Percentiles rank a stretch among this genome's conserved stretches.
Evolutionary conservation across 2,113 vertebrate species (phyloP).

Genomic region (Vulpes ferrilata): DNA sequence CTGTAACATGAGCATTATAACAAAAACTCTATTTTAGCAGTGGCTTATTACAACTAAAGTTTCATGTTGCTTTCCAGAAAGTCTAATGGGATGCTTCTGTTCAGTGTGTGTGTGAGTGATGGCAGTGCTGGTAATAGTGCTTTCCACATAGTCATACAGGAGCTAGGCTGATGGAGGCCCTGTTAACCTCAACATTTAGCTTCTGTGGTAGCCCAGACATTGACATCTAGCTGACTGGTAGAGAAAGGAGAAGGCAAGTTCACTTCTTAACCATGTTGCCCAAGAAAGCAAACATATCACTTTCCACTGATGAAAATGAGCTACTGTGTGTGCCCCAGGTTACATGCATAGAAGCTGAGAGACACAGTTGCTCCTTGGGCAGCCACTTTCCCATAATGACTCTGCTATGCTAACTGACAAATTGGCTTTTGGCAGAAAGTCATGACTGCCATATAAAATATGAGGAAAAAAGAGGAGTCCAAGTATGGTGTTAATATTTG

Average conservation of each 20-base stretch:
- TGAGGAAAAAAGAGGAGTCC: neutral
- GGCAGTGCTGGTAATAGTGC: accelerated
- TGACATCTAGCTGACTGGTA: neutral
- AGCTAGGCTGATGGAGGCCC: neutral
- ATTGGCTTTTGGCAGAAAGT: neutral
- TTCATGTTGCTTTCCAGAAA: neutral
- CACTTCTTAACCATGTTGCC: neutral
- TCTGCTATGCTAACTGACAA: neutral
- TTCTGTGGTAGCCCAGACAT: neutral
- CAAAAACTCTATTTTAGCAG: neutral
- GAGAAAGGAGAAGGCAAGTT: neutral
- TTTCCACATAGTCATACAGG: neutral
- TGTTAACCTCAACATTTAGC: neutral
- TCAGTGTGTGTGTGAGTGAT: neutral
- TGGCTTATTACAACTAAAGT: neutral
- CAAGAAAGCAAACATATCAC: neutral
- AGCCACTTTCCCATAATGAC: neutral
- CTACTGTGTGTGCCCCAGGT: neutral
- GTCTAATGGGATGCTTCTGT: neutral
- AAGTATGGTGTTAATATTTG: neutral
- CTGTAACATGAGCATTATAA: neutral
- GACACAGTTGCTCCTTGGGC: neutral
- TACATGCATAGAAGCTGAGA: neutral
- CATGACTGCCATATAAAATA: neutral
- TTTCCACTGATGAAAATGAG: neutral